These are phyloP conservation scores for Cichladusa arquata DNA, from an alignment of 2,113 vertebrate genomes.

Conservation along the genomic window DNA sequence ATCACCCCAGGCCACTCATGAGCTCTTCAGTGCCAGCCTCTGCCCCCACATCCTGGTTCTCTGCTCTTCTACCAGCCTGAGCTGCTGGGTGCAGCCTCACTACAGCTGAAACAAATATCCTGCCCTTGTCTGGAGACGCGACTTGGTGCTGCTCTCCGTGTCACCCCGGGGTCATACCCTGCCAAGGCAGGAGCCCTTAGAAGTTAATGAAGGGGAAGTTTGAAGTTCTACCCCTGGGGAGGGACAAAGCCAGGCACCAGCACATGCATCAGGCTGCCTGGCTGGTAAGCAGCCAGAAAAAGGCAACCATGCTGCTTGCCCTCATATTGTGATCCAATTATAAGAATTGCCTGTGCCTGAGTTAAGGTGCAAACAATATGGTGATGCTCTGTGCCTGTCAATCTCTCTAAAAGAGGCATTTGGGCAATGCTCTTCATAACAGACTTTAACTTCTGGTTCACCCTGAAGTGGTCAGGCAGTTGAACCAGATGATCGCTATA, in stretches of 20 bases:
- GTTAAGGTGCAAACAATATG: neutral
- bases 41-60: fast-evolving
- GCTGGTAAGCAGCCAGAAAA: neutral
- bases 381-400: neutral
- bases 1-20: neutral
- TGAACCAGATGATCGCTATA: neutral
- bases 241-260: neutral
- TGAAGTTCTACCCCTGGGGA: neutral
- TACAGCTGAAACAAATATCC: fast-evolving
- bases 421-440: neutral
- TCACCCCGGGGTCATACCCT: neutral
- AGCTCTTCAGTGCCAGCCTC: fast-evolving
- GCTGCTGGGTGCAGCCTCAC: fast-evolving
- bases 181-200: neutral
- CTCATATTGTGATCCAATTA: neutral
- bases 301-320: neutral
- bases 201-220: neutral
- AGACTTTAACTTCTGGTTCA: neutral
- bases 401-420: neutral
- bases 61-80: neutral
- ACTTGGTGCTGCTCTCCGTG: neutral
- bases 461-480: neutral
- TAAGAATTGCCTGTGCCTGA: neutral
- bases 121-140: fast-evolving
- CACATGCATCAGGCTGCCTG: neutral